These are phyloP conservation scores for Leptosomus discolor DNA, from an alignment of 2,113 vertebrate species.

Conservation along the genomic window DNA sequence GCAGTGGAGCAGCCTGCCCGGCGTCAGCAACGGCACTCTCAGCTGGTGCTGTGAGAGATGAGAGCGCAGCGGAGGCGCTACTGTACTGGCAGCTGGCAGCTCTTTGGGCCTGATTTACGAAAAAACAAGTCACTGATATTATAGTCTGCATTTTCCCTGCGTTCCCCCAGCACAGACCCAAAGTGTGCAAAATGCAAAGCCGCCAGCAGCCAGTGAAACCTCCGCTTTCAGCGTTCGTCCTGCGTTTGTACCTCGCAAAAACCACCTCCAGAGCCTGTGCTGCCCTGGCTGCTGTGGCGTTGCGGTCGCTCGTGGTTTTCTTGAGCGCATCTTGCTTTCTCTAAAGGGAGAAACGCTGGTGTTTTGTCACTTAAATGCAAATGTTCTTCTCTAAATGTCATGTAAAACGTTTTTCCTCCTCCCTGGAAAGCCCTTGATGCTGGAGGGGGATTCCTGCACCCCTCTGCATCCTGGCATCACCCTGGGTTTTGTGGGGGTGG, in stretches of 20 bases:
- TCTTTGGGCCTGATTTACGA: neutral
- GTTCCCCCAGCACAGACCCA: neutral
- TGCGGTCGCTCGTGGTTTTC: fast-evolving
- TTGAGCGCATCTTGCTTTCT: too few species aligned
- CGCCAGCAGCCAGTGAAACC: neutral
- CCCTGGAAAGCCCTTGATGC: neutral
- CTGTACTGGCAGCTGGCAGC: neutral
- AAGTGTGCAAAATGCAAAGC: neutral
- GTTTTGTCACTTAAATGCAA: neutral
- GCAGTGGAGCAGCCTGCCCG: neutral
- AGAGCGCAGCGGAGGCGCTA: neutral
- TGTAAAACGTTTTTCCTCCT: fast-evolving
- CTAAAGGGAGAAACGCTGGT: fast-evolving
- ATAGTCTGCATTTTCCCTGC: neutral
- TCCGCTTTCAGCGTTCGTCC: neutral
- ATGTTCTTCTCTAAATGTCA: too few species aligned
- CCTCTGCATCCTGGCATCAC: neutral
- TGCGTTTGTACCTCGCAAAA: neutral
- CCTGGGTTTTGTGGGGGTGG: neutral
- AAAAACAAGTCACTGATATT: fast-evolving
- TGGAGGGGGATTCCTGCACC: neutral
- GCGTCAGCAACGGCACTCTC: neutral
- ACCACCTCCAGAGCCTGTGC: fast-evolving
- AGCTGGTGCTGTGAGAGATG: neutral
- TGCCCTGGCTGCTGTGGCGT: neutral